Evolutionary conservation across 2,888 invertebrate genomes (phyloP), one percentile per base, ranked within the genome.

Genomic region (Ophion costatus): DNA sequence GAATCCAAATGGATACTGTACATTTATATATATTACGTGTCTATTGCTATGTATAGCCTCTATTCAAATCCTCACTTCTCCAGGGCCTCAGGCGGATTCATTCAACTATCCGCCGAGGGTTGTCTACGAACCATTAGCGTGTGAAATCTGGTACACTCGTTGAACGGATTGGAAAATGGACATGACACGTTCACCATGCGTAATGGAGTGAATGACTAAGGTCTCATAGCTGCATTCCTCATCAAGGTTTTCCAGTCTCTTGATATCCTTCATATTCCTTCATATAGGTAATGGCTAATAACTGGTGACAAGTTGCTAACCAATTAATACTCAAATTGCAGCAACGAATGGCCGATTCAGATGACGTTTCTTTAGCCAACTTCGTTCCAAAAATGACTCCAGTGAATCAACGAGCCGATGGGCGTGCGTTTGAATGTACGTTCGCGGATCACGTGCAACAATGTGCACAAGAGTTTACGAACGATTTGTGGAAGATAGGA

Each of bases 281-380:
- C 9, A 2, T 38, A 9, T 38, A 1, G 38, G 9, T 38, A 7
- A 38, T 9, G 11, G 17, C 17, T 17, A 5, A 4, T 14, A 0
- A 5, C 51, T 78, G 84, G 74, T 84, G 87, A 85, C 87, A 88
- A 89, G 89, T 88, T 88, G 88, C 84, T 76, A 78, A 74, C 45
- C 70, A 45, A 81, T 78, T 84, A 81, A 57, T 70, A 63, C 24
- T 33, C 73, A 69, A 80, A 81, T 81, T 84, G 69, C 63, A 24
- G 22, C 63, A 59, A 64, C 64, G 69, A 70, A 33, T 56, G 74
- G 42, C 56, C 78, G 73, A 63, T 57, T 24, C 24, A 14, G 11
- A 20, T 22, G 33, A 74, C 38, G 66, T 42, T 70, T 29, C 38
- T 61, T 56, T 11, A 69, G 63, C 71, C 22, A 77, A 22, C 69